These are phyloP conservation scores for Tipula confusa DNA, from an alignment of 2,888 invertebrate species.

Conservation along the genomic window DNA sequence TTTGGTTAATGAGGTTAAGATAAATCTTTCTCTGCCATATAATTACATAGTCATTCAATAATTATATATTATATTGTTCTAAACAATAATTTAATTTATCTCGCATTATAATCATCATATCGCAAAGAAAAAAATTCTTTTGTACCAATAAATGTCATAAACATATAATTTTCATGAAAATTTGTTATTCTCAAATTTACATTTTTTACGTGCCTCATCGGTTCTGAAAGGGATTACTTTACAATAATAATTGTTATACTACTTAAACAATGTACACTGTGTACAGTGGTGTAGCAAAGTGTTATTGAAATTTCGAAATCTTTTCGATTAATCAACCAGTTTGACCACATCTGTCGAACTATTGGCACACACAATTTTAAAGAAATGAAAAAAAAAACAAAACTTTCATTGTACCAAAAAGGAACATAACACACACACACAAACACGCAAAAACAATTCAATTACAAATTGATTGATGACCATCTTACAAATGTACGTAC, in stretches of 20 bases:
- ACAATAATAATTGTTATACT: not conserved
- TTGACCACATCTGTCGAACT: not conserved
- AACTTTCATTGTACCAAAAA: not conserved
- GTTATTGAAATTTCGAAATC: not conserved
- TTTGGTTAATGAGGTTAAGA: too few species aligned
- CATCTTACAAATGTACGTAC: not conserved
- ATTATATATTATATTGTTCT: not conserved
- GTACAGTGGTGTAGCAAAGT: not conserved
- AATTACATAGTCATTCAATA: not conserved
- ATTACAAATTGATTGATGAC: not conserved
- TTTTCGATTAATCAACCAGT: not conserved
- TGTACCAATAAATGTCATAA: constrained; percentile 20
- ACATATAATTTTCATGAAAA: not conserved
- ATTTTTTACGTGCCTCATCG: not conserved
- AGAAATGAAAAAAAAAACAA: too few species aligned
- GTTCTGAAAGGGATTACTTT: not conserved
- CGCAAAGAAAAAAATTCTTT: not conserved
- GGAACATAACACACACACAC: too few species aligned
- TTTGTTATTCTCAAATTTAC: not conserved
- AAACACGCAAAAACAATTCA: not conserved
- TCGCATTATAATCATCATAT: not conserved
- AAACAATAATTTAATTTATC: not conserved
- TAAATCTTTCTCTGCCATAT: not conserved
- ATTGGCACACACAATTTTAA: not conserved
- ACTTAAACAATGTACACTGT: not conserved